Conservation (phyloP, 2,113 vertebrate species). For the Prunella himalayana region DNA sequence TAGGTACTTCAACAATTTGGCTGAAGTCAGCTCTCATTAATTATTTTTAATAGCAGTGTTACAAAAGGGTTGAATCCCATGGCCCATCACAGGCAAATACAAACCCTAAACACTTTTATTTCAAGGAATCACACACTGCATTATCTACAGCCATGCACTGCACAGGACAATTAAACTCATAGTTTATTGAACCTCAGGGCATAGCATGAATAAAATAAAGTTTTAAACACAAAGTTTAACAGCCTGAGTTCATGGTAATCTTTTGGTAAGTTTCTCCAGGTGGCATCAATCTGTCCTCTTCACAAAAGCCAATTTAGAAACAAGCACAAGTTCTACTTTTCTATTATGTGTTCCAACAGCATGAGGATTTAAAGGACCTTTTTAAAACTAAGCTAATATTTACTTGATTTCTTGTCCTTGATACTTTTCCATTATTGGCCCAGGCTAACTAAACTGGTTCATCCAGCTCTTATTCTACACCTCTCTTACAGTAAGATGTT, state of each 20-base stretch:
- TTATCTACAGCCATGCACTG: conserved; percentile 9
- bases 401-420: not conserved
- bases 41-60: not conserved
- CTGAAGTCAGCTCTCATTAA: not conserved
- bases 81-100: not conserved
- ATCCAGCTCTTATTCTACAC: not conserved
- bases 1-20: not conserved
- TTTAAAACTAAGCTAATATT: not conserved
- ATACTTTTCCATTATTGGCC: not conserved
- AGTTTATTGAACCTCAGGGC: conserved; percentile 5
- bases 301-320: not conserved
- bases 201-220: not conserved
- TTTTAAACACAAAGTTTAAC: conserved; percentile 33
- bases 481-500: not conserved
- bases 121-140: not conserved
- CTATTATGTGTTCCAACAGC: not conserved
- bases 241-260: not conserved
- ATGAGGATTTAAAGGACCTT: not conserved
- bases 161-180: not conserved
- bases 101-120: not conserved
- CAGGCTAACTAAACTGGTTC: not conserved
- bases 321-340: not conserved
- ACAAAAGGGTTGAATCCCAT: not conserved
- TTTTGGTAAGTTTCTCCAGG: not conserved
- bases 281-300: not conserved